These are phyloP conservation scores for Epizoanthus stellaris DNA, from an alignment of 92 coral and sea anemone genomes.

Conservation along the genomic window DNA sequence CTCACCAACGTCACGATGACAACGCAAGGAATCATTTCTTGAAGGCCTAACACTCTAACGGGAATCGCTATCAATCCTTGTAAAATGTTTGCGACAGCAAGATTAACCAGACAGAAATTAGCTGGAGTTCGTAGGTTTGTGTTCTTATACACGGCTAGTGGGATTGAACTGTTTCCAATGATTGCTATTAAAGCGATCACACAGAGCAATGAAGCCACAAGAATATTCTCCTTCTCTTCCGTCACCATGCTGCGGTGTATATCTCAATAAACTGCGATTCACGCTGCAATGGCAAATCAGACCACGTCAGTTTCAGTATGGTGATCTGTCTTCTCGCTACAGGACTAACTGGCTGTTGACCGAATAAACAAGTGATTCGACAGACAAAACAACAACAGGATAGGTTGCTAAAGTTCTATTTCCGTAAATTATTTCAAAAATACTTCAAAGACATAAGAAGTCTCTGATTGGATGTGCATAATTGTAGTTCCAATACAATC, in stretches of 20 bases:
- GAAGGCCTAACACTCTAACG: constrained; percentile 27
- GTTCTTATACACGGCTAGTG: constrained; percentile 26
- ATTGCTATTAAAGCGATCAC: constrained; percentile 26
- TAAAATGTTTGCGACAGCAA: constrained; percentile 39
- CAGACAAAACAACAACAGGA: constrained; percentile 5
- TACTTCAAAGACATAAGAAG: not conserved
- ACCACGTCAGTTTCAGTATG: too few species aligned
- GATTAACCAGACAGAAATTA: constrained; percentile 30
- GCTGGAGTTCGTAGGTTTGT: constrained; percentile 32
- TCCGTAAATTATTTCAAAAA: not conserved
- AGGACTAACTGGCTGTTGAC: constrained; percentile 16
- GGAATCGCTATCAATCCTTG: constrained; percentile 43
- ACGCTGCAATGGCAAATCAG: not conserved
- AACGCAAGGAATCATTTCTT: constrained; percentile 20
- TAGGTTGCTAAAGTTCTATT: constrained; percentile 4
- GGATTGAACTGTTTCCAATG: constrained; percentile 29
- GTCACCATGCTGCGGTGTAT: not conserved
- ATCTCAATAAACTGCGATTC: not conserved
- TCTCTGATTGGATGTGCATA: too few species aligned
- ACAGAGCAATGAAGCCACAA: constrained; percentile 28
- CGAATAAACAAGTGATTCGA: constrained; percentile 14
- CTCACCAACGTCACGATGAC: not conserved
- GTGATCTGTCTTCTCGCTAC: too few species aligned
- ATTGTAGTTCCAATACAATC: too few species aligned
- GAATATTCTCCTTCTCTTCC: constrained; percentile 6